Percentiles rank a stretch among this genome's conserved stretches.
phyloP scores from a whole-genome alignment of 2,113 vertebrate genomes.

The Mixornis gularis region DNA sequence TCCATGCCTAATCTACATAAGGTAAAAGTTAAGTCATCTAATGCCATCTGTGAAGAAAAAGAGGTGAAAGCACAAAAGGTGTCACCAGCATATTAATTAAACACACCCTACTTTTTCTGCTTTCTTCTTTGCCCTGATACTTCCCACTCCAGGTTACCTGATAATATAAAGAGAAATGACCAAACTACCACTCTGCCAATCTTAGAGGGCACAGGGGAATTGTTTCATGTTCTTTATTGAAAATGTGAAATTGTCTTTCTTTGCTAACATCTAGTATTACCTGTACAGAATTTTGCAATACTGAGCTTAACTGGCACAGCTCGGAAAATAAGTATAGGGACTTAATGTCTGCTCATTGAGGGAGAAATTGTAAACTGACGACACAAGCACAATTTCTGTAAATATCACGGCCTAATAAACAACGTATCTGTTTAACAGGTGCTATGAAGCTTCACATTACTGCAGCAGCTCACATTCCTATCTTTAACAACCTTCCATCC shows the following conservation, averaged over 20 bases:
- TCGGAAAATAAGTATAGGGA: neutral
- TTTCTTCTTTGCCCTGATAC: neutral
- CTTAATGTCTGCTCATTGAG: neutral
- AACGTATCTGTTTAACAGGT: neutral
- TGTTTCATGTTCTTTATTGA: neutral
- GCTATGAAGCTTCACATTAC: neutral
- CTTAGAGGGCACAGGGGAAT: neutral
- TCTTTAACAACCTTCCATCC: neutral
- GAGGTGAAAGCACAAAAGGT: neutral
- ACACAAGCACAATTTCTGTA: neutral
- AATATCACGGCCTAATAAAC: neutral
- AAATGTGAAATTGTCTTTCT: neutral
- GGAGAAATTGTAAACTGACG: neutral
- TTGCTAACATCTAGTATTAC: neutral
- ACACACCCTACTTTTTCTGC: neutral
- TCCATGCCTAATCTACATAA: neutral
- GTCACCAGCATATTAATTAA: neutral
- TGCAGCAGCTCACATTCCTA: neutral
- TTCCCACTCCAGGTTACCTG: neutral
- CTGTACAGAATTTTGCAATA: neutral
- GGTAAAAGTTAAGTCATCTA: neutral
- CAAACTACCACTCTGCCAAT: neutral
- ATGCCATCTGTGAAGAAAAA: neutral
- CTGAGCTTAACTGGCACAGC: neutral
- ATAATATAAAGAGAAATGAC: neutral